Percentiles rank a stretch among this genome's conserved stretches.
Conservation (phyloP, 2,888 invertebrate genomes). For the Leptarthrus brevirostris region DNA sequence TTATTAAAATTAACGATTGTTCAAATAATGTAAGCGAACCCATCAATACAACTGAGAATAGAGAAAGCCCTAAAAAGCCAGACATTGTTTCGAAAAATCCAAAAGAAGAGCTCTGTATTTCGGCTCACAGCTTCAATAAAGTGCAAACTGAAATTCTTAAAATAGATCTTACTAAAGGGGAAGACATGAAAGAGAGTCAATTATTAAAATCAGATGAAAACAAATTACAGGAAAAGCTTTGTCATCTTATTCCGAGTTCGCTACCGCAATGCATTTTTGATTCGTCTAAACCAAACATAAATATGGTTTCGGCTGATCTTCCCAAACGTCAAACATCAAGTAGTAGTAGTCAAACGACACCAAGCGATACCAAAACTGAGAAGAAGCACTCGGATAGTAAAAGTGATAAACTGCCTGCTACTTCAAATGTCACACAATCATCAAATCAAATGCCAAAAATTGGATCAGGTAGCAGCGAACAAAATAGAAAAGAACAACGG, state of each 20-base stretch:
- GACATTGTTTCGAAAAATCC: conserved; percentile 12
- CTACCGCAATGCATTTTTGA: conserved; percentile 14
- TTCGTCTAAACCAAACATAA: background rate
- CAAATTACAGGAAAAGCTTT: background rate
- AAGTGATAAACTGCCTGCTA: conserved; percentile 22
- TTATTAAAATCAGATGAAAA: background rate
- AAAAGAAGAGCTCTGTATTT: background rate
- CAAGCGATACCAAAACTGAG: conserved; percentile 7
- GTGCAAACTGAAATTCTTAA: conserved; percentile 44
- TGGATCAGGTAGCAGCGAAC: conserved; percentile 4
- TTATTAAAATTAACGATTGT: conserved; percentile 48
- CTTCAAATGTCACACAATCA: background rate
- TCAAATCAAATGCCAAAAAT: conserved; percentile 8
- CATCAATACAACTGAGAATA: conserved; percentile 1
- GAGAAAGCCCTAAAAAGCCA: conserved; percentile 25
- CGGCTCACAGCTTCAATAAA: background rate
- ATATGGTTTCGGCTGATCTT: conserved; percentile 34
- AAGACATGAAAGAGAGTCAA: background rate
- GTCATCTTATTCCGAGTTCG: background rate
- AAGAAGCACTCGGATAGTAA: conserved; percentile 36
- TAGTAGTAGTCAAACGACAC: conserved; percentile 29
- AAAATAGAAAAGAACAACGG: conserved; percentile 48
- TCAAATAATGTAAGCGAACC: too few relatives aligned
- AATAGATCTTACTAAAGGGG: conserved; percentile 52
- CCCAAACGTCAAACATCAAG: conserved; percentile 44